These are phyloP conservation scores for Drosophila pseudoananassae DNA, from an alignment of 1,140 invertebrate genomes.

Conservation along the genomic window DNA sequence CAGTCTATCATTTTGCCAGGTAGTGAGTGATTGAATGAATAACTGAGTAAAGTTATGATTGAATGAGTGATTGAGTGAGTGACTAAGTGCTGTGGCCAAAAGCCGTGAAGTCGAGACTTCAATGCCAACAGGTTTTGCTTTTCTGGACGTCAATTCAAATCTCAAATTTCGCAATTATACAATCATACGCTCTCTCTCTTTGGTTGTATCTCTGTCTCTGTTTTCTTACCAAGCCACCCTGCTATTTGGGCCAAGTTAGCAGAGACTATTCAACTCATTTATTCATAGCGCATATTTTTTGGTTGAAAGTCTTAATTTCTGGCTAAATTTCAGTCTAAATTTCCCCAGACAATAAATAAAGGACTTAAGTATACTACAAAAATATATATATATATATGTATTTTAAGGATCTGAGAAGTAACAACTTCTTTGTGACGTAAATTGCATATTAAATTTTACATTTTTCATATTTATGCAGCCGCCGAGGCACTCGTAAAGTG, in stretches of 20 bases:
- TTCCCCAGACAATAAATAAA: slow-evolving; percentile 73
- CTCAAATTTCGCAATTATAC: slow-evolving; percentile 59
- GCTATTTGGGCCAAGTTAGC: slow-evolving; percentile 4
- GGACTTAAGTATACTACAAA: slow-evolving; percentile 42
- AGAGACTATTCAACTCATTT: slow-evolving; percentile 5
- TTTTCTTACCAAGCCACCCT: slow-evolving; percentile 2
- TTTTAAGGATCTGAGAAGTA: not conserved
- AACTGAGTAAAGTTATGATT: slow-evolving; percentile 7
- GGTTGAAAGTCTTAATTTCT: slow-evolving; percentile 59
- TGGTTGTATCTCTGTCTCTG: too few relatives aligned
- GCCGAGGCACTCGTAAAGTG: slow-evolving; percentile 69
- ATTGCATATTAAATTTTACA: slow-evolving; percentile 82
- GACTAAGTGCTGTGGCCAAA: slow-evolving; percentile 28
- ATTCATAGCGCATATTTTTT: slow-evolving; percentile 39
- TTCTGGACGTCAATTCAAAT: slow-evolving; percentile 44
- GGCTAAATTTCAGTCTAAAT: slow-evolving; percentile 45
- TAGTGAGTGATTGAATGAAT: slow-evolving; percentile 25
- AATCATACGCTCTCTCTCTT: too few relatives aligned
- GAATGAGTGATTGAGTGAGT: slow-evolving; percentile 26
- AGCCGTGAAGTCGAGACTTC: slow-evolving; percentile 22
- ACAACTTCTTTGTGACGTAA: slow-evolving; percentile 53
- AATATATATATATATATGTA: slow-evolving; percentile 28
- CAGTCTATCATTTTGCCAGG: slow-evolving; percentile 28
- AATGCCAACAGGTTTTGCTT: slow-evolving; percentile 26
- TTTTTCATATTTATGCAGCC: slow-evolving; percentile 80